A percentile compares a stretch with the other conserved stretches of the same genome.
phyloP scores from a whole-genome alignment of 2,113 vertebrate genomes.

The Hippolais icterina region DNA sequence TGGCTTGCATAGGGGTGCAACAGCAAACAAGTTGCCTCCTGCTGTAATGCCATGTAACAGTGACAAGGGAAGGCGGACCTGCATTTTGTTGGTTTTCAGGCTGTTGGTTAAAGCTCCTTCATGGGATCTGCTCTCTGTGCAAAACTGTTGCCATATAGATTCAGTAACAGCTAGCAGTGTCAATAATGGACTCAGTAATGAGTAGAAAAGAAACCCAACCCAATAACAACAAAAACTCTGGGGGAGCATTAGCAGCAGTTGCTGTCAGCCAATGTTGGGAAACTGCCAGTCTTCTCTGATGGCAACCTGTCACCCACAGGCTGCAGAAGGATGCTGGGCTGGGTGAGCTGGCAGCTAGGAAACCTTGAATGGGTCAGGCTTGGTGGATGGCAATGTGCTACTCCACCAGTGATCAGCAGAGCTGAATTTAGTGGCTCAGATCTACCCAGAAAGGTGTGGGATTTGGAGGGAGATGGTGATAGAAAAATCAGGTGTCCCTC shows the following conservation, averaged over 20 bases:
- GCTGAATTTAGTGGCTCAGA: neutral
- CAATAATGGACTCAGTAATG: conserved; percentile 9
- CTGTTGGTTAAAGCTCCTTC: neutral
- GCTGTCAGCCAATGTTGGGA: neutral
- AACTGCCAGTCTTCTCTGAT: neutral
- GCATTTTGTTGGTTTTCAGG: neutral
- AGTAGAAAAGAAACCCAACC: neutral
- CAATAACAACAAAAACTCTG: conserved; percentile 1
- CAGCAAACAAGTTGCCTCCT: conserved; percentile 22
- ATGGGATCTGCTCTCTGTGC: neutral
- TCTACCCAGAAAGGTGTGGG: neutral
- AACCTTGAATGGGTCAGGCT: neutral
- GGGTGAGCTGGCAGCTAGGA: neutral
- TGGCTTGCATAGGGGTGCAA: neutral
- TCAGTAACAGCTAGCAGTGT: neutral
- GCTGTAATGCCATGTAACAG: neutral
- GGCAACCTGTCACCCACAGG: neutral
- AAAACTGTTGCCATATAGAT: neutral
- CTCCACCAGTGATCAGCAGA: neutral
- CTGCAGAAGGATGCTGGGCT: neutral
- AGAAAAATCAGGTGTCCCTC: neutral
- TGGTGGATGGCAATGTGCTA: neutral
- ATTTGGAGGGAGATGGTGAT: neutral
- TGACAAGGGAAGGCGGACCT: neutral
- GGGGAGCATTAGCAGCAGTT: neutral